Percentiles rank a stretch among this genome's conserved stretches.
phyloP scores from a whole-genome alignment of 2,797 vertebrate species.

The Thripadectes ignobilis region DNA sequence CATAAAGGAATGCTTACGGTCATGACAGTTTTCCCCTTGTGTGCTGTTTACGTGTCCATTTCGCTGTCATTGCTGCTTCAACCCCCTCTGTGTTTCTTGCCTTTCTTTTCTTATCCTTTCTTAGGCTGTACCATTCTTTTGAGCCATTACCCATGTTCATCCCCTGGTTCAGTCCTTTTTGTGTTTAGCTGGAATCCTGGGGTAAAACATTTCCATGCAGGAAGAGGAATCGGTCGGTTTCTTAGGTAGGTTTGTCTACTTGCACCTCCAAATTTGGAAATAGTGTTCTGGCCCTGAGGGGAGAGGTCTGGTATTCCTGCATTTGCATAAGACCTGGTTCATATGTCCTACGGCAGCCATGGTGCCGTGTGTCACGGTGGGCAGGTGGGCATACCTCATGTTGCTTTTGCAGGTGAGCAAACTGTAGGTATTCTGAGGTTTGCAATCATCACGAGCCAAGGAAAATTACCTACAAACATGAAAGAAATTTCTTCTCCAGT shows the following conservation, averaged over 20 bases:
- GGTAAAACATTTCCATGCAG: background rate
- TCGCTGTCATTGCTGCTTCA: background rate
- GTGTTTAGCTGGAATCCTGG: background rate
- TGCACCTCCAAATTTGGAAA: background rate
- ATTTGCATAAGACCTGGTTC: background rate
- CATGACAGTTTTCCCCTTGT: background rate
- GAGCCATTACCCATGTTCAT: background rate
- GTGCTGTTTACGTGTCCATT: background rate
- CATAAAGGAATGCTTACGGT: conserved; percentile 43
- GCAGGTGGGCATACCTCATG: background rate
- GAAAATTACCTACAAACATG: background rate
- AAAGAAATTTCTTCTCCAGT: conserved; percentile 21
- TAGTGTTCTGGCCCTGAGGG: background rate
- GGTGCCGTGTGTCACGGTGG: background rate
- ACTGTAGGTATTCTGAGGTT: background rate
- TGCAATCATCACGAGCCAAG: background rate
- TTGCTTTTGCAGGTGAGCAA: conserved; percentile 16
- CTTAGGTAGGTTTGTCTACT: background rate
- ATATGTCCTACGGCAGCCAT: rapidly evolving
- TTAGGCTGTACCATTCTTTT: background rate
- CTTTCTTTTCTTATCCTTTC: background rate
- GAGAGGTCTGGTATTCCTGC: background rate
- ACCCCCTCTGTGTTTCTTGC: background rate
- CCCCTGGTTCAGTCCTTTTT: background rate
- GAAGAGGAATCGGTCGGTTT: background rate